phyloP scores from a whole-genome alignment of 2,113 vertebrate species.

The Ranitomeya imitator region DNA sequence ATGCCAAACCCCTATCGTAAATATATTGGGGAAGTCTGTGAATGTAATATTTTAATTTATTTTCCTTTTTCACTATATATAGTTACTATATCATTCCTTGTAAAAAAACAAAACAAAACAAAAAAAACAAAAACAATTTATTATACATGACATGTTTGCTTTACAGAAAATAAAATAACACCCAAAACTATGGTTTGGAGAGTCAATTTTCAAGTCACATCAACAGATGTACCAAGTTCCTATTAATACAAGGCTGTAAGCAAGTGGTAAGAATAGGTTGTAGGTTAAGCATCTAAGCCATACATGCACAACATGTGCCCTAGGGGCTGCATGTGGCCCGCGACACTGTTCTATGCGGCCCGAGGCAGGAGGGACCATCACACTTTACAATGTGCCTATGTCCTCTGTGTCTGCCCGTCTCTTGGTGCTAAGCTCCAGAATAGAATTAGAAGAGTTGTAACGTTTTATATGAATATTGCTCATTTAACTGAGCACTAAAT shows the following conservation, averaged over 20 bases:
- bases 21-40: conserved; percentile 23
- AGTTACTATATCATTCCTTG: conserved; percentile 43
- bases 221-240: conserved; percentile 42
- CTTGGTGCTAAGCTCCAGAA: background rate
- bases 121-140: conserved; percentile 37
- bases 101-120: conserved; percentile 27
- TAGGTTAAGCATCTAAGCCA: conserved; percentile 28
- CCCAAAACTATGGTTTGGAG: conserved; percentile 44
- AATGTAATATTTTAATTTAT: conserved; percentile 47
- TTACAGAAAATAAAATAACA: conserved; percentile 49
- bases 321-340: conserved; percentile 1
- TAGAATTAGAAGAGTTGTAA: background rate
- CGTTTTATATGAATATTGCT: background rate
- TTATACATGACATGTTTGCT: conserved; percentile 45
- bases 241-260: conserved; percentile 35
- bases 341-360: background rate
- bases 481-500: conserved; percentile 24
- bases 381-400: background rate
- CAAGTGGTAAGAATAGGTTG: conserved; percentile 37
- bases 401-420: background rate
- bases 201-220: conserved; percentile 32
- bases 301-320: conserved; percentile 7
- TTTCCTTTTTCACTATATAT: conserved; percentile 46
- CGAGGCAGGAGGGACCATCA: background rate
- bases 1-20: conserved; percentile 2